A percentile compares a stretch with the other conserved stretches of the same genome.
Evolutionary conservation across 2,888 invertebrate species (phyloP).

Genomic region (Fissipunctia ypsillon): DNA sequence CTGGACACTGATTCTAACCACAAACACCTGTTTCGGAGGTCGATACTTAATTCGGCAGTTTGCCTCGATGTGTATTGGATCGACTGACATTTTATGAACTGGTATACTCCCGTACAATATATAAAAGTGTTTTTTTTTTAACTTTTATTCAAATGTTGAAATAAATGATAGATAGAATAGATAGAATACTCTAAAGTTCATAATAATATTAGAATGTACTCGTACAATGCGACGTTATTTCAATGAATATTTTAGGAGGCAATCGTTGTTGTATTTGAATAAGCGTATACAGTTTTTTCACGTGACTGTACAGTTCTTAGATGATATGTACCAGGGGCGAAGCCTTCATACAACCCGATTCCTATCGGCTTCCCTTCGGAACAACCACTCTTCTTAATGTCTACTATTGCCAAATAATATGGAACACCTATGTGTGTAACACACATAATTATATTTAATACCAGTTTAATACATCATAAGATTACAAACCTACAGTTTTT

Average conservation of each 20-base stretch:
- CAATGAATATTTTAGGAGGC: background rate
- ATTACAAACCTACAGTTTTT: no score
- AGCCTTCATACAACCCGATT: no score
- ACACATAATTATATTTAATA: no score
- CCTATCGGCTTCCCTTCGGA: no score
- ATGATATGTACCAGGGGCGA: no score
- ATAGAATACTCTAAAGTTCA: no score
- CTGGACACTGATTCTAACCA: constrained; percentile 23
- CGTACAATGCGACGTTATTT: background rate
- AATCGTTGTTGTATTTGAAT: background rate
- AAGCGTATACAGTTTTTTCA: background rate
- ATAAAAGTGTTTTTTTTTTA: background rate
- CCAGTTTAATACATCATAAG: no score
- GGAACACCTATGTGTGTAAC: no score
- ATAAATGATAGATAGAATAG: no score
- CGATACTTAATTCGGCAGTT: constrained; percentile 32
- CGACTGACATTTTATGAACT: background rate
- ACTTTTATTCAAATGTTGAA: background rate
- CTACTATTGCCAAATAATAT: no score
- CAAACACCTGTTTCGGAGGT: constrained; percentile 40
- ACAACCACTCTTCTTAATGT: no score
- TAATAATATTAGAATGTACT: background rate
- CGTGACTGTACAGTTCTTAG: background rate
- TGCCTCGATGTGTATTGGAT: constrained; percentile 1
- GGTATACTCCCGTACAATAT: background rate